Evolutionary conservation across 2,113 vertebrate species (phyloP).

Genomic region (Polypterus senegalus): DNA sequence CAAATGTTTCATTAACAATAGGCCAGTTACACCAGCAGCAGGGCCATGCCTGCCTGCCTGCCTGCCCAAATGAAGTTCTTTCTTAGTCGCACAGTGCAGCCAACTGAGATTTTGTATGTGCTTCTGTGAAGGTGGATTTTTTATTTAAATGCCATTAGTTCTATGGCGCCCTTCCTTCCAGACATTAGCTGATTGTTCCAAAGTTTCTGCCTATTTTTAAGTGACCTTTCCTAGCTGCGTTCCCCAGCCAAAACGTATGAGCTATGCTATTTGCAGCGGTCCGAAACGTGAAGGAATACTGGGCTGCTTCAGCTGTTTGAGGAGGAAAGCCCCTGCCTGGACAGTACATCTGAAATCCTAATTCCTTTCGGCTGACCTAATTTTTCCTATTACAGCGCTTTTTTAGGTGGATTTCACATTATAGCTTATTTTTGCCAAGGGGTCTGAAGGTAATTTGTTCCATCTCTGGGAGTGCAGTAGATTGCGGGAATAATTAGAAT

Average conservation of each 20-base stretch:
- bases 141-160: slow-evolving; percentile 39
- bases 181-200: slow-evolving; percentile 46
- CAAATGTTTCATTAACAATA: no score
- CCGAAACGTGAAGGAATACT: slow-evolving; percentile 28
- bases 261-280: slow-evolving; percentile 40
- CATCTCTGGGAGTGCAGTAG: slow-evolving; percentile 43
- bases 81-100: no score
- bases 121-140: not conserved
- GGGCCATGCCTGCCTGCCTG: no score
- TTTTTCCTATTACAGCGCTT: slow-evolving; percentile 56
- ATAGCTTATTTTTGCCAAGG: slow-evolving; percentile 53
- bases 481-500: slow-evolving; percentile 45
- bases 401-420: slow-evolving; percentile 59
- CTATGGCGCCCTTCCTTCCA: slow-evolving; percentile 23
- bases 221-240: slow-evolving; percentile 36
- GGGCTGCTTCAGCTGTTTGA: slow-evolving; percentile 15
- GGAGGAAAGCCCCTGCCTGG: slow-evolving; percentile 50
- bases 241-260: slow-evolving; percentile 34
- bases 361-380: slow-evolving; percentile 63
- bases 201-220: slow-evolving; percentile 38
- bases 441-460: slow-evolving; percentile 59
- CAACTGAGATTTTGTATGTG: not conserved
- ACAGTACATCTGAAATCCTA: slow-evolving; percentile 63
- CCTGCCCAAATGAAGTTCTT: no score
- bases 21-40: no score